These are phyloP conservation scores for Erynnis tages DNA, from an alignment of 2,888 invertebrate genomes.

Conservation along the genomic window DNA sequence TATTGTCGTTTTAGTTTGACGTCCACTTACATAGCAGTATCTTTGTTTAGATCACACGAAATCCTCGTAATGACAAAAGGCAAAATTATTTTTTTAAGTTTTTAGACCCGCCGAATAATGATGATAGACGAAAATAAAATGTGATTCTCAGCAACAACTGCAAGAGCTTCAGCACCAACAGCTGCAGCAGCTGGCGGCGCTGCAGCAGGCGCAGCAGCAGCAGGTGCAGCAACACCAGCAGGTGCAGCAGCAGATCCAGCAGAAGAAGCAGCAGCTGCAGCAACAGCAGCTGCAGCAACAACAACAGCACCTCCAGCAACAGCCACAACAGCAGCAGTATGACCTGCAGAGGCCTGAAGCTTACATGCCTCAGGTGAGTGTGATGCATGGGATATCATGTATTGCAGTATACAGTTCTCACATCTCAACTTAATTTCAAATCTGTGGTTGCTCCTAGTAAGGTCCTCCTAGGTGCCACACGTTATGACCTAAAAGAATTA, in stretches of 20 bases:
- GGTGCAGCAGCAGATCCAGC: constrained; percentile 56
- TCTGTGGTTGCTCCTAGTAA: too few relatives aligned
- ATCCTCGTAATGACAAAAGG: constrained; percentile 23
- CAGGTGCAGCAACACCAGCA: constrained; percentile 57
- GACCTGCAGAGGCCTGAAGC: constrained; percentile 59
- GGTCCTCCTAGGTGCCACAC: too few relatives aligned
- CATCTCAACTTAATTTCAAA: too few relatives aligned
- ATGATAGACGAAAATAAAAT: constrained; percentile 12
- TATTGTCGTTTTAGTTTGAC: constrained; percentile 19
- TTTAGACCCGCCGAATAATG: constrained; percentile 11
- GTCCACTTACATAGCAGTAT: constrained; percentile 23
- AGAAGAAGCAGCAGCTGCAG: constrained; percentile 53
- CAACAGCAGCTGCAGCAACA: constrained; percentile 53
- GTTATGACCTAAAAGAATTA: too few relatives aligned
- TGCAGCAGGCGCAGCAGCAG: constrained; percentile 48
- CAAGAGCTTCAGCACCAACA: constrained; percentile 61
- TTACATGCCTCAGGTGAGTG: constrained; percentile 51
- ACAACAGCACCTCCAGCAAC: constrained; percentile 42
- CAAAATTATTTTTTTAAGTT: constrained; percentile 7
- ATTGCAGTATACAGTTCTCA: not conserved
- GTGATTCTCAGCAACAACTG: constrained; percentile 52
- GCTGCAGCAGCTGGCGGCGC: constrained; percentile 52
- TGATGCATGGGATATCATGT: not conserved
- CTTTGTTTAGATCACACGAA: constrained; percentile 19
- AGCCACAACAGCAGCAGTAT: constrained; percentile 54